Evolutionary conservation across 2,888 invertebrate species (phyloP), one percentile per base, ranked within the genome.

Genomic region (Xestia xanthographa): DNA sequence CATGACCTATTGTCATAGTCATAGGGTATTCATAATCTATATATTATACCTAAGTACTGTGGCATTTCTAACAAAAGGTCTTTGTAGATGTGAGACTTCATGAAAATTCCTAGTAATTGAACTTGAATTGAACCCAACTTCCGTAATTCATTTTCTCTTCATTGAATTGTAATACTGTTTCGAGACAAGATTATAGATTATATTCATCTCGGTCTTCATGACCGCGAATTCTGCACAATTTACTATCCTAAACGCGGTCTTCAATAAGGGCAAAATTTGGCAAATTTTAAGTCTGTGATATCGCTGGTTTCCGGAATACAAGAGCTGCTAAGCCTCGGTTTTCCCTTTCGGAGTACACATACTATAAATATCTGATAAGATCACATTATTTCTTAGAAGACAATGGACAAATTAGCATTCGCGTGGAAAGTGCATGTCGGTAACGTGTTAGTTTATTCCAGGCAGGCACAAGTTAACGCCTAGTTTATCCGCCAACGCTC

Each of bases 341-440:
- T 66, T 68, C 50, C 58, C 38, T 48, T 53, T 77, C 41, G 5
- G 11, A 53, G 9, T 56, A n/a, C 48, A 38, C n/a, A 63, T 38
- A 34, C 43, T 48, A 65, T 65, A 73, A 43, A 72, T 66, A 58
- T 62, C 26, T 34, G 69, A 77, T 72, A 69, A 72, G 74, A 77
- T 72, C 63, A 56, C 65, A 82, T 63, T 83, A 69, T 58, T 73
- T 76, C 68, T 74, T 60, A 79, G 73, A 75, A 83, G 73, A 84
- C 78, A 85, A 80, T 78, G 58, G 63, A 29, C 43, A 43, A 63
- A 84, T 84, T 86, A 78, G 76, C 80, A 88, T 77, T 81, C 70
- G 69, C 74, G 77, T 89, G 88, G 92, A 92, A 92, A 92, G 92
- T 80, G 89, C 87, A 89, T 90, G 86, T 87, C 82, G 77, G 84